Conservation (phyloP, 2,888 invertebrate species). For the Drosophila basisetae region DNA sequence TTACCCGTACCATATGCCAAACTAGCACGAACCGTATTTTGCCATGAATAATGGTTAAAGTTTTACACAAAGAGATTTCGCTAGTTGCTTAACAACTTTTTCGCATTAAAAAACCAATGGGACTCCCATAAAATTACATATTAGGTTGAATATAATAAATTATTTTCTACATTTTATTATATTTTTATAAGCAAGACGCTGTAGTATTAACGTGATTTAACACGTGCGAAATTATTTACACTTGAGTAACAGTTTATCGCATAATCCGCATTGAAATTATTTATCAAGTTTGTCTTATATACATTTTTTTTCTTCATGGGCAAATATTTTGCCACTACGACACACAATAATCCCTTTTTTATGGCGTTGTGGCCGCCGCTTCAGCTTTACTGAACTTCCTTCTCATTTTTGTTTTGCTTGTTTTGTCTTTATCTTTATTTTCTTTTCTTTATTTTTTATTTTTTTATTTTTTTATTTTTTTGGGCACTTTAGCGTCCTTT, state of each 20-base stretch:
- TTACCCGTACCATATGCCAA: conserved; percentile 46
- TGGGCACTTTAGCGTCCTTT: conserved; percentile 31
- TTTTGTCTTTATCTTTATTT: conserved; percentile 18
- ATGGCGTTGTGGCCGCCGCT: conserved; percentile 50
- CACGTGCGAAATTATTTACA: conserved; percentile 67
- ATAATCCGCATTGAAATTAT: conserved; percentile 64
- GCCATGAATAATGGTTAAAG: conserved; percentile 66
- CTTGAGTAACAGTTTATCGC: conserved; percentile 66
- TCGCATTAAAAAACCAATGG: neutral
- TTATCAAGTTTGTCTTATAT: conserved; percentile 26
- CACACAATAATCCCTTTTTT: conserved; percentile 74
- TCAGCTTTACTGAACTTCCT: conserved; percentile 39
- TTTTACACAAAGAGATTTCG: conserved; percentile 50
- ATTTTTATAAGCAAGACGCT: neutral
- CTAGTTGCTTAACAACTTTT: conserved; percentile 47
- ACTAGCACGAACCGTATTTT: conserved; percentile 39
- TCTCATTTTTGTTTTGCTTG: conserved; percentile 4
- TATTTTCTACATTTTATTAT: conserved; percentile 10
- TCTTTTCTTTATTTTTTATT: conserved; percentile 10
- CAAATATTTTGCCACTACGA: conserved; percentile 32
- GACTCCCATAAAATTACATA: conserved; percentile 8
- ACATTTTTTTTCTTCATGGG: neutral
- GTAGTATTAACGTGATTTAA: conserved; percentile 44
- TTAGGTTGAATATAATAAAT: conserved; percentile 32
- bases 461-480: neutral